Conservation (phyloP, 2,888 invertebrate species). For the Nomada fucata region DNA sequence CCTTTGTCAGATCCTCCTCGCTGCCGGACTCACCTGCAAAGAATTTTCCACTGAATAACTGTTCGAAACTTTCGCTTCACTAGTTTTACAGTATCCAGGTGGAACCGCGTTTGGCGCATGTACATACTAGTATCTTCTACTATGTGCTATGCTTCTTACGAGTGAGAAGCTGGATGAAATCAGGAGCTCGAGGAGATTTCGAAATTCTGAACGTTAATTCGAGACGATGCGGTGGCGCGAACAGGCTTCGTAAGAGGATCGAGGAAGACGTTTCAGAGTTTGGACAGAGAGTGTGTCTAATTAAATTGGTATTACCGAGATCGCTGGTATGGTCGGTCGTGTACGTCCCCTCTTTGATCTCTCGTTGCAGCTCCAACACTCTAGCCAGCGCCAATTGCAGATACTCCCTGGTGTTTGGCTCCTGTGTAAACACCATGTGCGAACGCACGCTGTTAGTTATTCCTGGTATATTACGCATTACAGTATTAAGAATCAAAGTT, state of each 20-base stretch:
- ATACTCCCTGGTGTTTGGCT: constrained; percentile 77
- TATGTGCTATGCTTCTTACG: no score
- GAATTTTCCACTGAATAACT: neutral
- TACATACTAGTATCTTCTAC: no score
- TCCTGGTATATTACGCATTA: neutral
- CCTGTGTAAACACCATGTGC: constrained; percentile 63
- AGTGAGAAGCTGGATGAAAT: no score
- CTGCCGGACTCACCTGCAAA: constrained; percentile 75
- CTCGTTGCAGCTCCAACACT: constrained; percentile 79
- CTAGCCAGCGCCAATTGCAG: constrained; percentile 78
- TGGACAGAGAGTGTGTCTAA: constrained; percentile 17
- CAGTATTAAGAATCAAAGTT: constrained; percentile 1
- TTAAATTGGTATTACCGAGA: constrained; percentile 71
- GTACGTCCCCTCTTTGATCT: constrained; percentile 78
- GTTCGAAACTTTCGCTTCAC: neutral
- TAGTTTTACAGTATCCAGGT: neutral
- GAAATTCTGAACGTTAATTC: neutral
- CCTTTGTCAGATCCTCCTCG: constrained; percentile 79
- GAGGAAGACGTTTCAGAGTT: neutral
- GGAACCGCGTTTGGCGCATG: no score
- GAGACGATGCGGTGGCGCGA: neutral
- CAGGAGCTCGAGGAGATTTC: neutral
- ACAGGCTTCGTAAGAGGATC: neutral
- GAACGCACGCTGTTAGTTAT: constrained; percentile 10
- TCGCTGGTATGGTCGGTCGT: constrained; percentile 69